A percentile compares a stretch with the other conserved stretches of the same genome.
Conservation (phyloP, 2,888 invertebrate genomes). For the Silvanus unidentatus region DNA sequence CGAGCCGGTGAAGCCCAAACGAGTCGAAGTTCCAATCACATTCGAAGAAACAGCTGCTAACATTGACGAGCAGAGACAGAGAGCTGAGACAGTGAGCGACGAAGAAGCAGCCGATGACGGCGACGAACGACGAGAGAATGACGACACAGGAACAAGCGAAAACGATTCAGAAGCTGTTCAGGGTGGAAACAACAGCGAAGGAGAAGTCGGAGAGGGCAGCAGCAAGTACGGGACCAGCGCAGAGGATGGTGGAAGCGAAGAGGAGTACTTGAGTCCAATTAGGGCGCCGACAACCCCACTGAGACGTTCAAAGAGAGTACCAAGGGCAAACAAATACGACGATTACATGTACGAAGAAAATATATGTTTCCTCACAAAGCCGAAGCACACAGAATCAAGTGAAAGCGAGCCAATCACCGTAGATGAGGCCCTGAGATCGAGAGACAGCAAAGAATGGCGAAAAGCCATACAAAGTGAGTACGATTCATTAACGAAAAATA, state of each 20-base stretch:
- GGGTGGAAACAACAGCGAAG: background rate
- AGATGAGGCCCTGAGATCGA: slow-evolving; percentile 9
- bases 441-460: slow-evolving; percentile 8
- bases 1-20: too few species aligned
- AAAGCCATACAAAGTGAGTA: slow-evolving; percentile 13
- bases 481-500: slow-evolving; percentile 14
- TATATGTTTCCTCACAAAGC: too few species aligned
- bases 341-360: slow-evolving; percentile 6
- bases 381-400: too few species aligned
- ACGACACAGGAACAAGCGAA: too few species aligned
- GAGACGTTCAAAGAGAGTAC: slow-evolving; percentile 8
- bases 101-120: too few species aligned
- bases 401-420: background rate
- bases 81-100: slow-evolving; percentile 8
- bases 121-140: too few species aligned
- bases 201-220: slow-evolving; percentile 1
- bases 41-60: slow-evolving; percentile 1
- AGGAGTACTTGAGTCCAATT: slow-evolving; percentile 3
- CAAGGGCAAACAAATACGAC: slow-evolving; percentile 7
- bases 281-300: background rate
- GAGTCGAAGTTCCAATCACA: too few species aligned
- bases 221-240: too few species aligned
- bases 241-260: background rate
- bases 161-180: too few species aligned
- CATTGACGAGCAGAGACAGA: slow-evolving; percentile 3